Evolutionary conservation across 2,888 invertebrate genomes (phyloP).

Genomic region (Junonia oenone): DNA sequence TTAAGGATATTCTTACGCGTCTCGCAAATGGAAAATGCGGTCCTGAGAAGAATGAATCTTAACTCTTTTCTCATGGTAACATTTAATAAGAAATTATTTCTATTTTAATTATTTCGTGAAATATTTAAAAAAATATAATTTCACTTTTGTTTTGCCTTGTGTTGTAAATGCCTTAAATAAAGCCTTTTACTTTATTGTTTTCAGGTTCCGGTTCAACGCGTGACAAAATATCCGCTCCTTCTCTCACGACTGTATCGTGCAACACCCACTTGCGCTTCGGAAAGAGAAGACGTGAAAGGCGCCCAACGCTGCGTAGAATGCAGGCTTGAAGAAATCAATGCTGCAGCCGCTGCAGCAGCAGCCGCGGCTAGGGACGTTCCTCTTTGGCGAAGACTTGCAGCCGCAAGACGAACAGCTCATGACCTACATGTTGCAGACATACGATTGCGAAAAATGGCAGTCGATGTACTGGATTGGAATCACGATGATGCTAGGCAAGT

Average conservation of each 20-base stretch:
- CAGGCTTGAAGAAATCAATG: constrained; percentile 95
- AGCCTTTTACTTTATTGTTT: background rate
- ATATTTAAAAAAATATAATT: too few relatives aligned
- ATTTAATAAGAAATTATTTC: too few relatives aligned
- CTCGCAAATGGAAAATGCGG: constrained; percentile 97
- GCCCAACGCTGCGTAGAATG: constrained; percentile 96
- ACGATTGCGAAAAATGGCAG: constrained; percentile 93
- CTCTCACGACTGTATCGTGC: constrained; percentile 94
- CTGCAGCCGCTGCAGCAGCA: constrained; percentile 93
- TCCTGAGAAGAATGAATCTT: constrained; percentile 95
- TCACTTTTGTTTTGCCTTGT: too few relatives aligned
- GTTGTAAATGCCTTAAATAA: too few relatives aligned
- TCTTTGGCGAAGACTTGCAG: constrained; percentile 92
- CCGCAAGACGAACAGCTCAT: constrained; percentile 86
- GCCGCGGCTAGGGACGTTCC: constrained; percentile 93
- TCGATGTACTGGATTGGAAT: constrained; percentile 96
- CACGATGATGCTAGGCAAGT: constrained; percentile 88
- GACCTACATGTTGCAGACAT: constrained; percentile 94
- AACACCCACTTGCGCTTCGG: constrained; percentile 90
- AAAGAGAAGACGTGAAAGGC: constrained; percentile 89
- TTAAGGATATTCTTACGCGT: constrained; percentile 95
- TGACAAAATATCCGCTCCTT: constrained; percentile 96
- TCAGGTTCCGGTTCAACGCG: constrained; percentile 95
- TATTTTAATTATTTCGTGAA: too few relatives aligned
- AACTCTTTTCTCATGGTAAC: constrained; percentile 98